Conservation (phyloP, 2,113 vertebrate species). For the Anguilla rostrata region DNA sequence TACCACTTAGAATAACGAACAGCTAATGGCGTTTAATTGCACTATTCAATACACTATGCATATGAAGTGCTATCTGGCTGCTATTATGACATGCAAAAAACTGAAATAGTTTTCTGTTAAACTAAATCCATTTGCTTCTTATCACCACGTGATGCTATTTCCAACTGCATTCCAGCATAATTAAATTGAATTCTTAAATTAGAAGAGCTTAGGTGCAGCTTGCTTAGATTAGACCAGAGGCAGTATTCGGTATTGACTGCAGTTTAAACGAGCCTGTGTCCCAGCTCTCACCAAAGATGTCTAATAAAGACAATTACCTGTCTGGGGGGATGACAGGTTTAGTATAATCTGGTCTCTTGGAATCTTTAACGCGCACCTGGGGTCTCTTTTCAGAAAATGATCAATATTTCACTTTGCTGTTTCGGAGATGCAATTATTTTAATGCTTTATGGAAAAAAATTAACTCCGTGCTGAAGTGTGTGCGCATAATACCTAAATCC, state of each 20-base stretch:
- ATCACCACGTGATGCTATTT: background rate
- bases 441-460: constrained; percentile 3
- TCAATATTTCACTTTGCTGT: background rate
- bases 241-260: background rate
- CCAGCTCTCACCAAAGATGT: background rate
- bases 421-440: constrained; percentile 17
- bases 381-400: constrained; percentile 1
- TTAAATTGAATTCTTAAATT: background rate
- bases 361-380: background rate
- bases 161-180: background rate
- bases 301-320: background rate
- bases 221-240: background rate
- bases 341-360: background rate
- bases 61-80: constrained; percentile 19
- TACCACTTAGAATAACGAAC: constrained; percentile 63
- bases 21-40: constrained; percentile 65
- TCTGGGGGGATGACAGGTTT: background rate
- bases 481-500: background rate
- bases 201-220: background rate
- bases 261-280: background rate
- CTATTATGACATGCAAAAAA: constrained; percentile 11
- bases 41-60: constrained; percentile 63
- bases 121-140: constrained; percentile 11
- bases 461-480: background rate
- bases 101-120: constrained; percentile 8